These are phyloP conservation scores for Halisarca cf. caerulea DNA, from an alignment of 37 sponge, comb jelly and placozoan genomes.

Conservation along the genomic window DNA sequence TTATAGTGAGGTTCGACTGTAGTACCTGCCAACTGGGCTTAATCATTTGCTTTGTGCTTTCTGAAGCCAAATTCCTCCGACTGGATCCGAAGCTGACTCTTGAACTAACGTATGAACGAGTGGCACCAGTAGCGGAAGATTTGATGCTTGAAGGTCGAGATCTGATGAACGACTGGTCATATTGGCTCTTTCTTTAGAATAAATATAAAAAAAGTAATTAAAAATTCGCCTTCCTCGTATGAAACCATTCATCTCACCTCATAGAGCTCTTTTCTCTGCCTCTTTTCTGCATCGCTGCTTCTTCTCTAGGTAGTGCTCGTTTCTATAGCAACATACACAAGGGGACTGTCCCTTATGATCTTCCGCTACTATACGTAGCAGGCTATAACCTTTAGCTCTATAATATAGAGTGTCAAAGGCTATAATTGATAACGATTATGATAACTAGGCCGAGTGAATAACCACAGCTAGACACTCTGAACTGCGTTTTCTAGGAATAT, in stretches of 20 bases:
- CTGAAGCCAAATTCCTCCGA: conserved; percentile 49
- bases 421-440: no score
- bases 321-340: background rate
- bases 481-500: no score
- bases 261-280: background rate
- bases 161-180: background rate
- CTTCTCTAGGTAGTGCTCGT: background rate
- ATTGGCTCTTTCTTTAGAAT: background rate
- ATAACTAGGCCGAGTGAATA: no score
- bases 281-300: background rate
- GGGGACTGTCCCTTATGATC: no score
- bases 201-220: no score
- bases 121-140: background rate
- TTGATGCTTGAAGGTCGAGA: background rate
- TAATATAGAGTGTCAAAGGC: no score
- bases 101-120: conserved; percentile 43
- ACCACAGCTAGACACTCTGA: no score
- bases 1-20: no score
- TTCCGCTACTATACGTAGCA: no score
- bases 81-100: conserved; percentile 42
- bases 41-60: conserved; percentile 35
- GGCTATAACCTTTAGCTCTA: no score
- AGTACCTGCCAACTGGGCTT: conserved; percentile 53
- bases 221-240: background rate
- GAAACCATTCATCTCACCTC: background rate